Percentiles rank a stretch among this genome's conserved stretches.
These are phyloP conservation scores for Eclectus roratus DNA, from an alignment of 2,113 vertebrate species.

Conservation along the genomic window DNA sequence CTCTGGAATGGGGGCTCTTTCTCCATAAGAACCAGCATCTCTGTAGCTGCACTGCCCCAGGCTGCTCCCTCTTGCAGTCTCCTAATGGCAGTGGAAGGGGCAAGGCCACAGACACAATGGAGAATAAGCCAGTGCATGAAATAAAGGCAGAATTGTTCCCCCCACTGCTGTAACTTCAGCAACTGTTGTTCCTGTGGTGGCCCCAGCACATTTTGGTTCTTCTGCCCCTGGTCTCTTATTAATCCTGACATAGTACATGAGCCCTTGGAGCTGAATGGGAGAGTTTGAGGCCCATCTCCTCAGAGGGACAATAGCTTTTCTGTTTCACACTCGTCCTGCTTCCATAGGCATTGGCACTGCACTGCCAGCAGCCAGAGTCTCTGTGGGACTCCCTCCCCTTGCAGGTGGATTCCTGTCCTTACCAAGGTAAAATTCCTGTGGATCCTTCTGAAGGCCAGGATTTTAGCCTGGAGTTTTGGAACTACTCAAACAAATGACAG, in stretches of 20 bases:
- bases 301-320: slow-evolving; percentile 2
- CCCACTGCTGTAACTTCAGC: not conserved
- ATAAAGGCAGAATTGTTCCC: slow-evolving; percentile 53
- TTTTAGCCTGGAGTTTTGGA: not conserved
- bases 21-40: not conserved
- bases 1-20: not conserved
- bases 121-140: not conserved
- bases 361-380: not conserved
- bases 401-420: not conserved
- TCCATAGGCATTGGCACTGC: not conserved
- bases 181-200: not conserved
- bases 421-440: not conserved
- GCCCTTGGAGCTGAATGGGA: not conserved
- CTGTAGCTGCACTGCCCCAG: not conserved
- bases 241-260: not conserved
- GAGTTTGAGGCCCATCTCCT: slow-evolving; percentile 27
- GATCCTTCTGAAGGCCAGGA: not conserved
- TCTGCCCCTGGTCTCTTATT: slow-evolving; percentile 28
- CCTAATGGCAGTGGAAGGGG: not conserved
- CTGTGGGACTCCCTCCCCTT: not conserved
- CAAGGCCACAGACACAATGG: not conserved
- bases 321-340: not conserved
- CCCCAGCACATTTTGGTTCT: not conserved
- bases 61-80: not conserved
- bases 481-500: not conserved